These are phyloP conservation scores for Caligus rogercresseyi DNA, from an alignment of 1,140 invertebrate species.

Conservation along the genomic window DNA sequence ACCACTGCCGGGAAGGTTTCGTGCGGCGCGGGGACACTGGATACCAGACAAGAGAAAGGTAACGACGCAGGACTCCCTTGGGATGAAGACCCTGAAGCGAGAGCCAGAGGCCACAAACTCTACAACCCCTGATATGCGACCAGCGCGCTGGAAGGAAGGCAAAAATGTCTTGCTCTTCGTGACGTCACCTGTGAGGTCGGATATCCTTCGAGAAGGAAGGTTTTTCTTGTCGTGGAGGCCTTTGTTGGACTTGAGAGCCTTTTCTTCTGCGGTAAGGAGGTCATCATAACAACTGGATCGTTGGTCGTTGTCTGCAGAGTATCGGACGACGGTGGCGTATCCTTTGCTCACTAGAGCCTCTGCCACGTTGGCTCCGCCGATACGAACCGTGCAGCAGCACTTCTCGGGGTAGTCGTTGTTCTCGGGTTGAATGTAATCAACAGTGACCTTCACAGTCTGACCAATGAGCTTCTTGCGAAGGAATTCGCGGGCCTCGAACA, in stretches of 20 bases:
- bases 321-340: slow-evolving; percentile 72
- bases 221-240: slow-evolving; percentile 74
- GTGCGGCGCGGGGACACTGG: slow-evolving; percentile 60
- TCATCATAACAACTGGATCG: slow-evolving; percentile 83
- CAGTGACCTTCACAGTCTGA: slow-evolving; percentile 76
- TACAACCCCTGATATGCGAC: slow-evolving; percentile 66
- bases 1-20: slow-evolving; percentile 46
- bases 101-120: slow-evolving; percentile 91
- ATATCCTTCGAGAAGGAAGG: slow-evolving; percentile 40
- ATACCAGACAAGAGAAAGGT: slow-evolving; percentile 83
- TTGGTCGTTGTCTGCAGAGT: slow-evolving; percentile 87
- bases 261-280: slow-evolving; percentile 75
- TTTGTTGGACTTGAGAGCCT: slow-evolving; percentile 65
- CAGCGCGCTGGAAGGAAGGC: slow-evolving; percentile 68
- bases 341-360: slow-evolving; percentile 84
- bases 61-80: slow-evolving; percentile 83
- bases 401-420: slow-evolving; percentile 86
- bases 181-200: slow-evolving; percentile 36
- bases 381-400: slow-evolving; percentile 72
- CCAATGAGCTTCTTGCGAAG: slow-evolving; percentile 87
- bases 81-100: slow-evolving; percentile 71
- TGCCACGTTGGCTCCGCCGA: slow-evolving; percentile 53
- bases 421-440: slow-evolving; percentile 92
- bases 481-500: slow-evolving; percentile 95
- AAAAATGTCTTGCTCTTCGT: slow-evolving; percentile 77